phyloP scores from a whole-genome alignment of 92 coral and sea anemone species.

The Porites lobata region DNA sequence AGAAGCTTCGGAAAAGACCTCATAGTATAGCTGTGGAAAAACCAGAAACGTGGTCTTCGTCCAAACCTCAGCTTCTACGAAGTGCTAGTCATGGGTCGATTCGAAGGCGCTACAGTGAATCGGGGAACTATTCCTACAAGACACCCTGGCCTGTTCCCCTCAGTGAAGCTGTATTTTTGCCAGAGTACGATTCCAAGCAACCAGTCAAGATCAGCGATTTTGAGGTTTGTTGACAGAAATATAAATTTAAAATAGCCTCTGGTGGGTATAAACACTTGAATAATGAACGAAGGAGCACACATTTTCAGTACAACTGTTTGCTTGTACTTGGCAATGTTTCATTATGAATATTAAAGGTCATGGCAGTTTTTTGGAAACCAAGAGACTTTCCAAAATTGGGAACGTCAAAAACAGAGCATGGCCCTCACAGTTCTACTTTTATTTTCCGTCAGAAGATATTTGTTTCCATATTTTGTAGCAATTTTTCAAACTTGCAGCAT shows the following conservation, averaged over 20 bases:
- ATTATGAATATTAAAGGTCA: not conserved
- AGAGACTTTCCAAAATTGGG: not conserved
- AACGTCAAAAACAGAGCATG: not conserved
- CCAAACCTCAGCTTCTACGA: constrained; percentile 54
- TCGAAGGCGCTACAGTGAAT: constrained; percentile 84
- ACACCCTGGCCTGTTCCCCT: constrained; percentile 99
- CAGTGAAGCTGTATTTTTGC: constrained; percentile 94
- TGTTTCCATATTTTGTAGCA: not conserved
- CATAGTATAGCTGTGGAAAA: constrained; percentile 88
- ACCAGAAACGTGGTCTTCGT: constrained; percentile 57
- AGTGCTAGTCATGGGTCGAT: constrained; percentile 79
- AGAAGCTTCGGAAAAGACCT: constrained; percentile 65
- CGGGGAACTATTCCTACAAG: constrained; percentile 88
- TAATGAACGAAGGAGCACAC: not conserved
- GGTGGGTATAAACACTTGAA: not conserved
- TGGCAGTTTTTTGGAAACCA: not conserved
- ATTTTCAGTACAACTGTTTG: not conserved
- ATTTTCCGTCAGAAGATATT: not conserved
- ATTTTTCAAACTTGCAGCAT: not conserved
- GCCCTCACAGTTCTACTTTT: not conserved
- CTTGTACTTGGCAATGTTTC: constrained; percentile 5
- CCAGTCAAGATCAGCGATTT: constrained; percentile 95
- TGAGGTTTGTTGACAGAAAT: constrained; percentile 75
- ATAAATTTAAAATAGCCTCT: not conserved
- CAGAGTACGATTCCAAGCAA: constrained; percentile 96